A percentile compares a stretch with the other conserved stretches of the same genome.
Evolutionary conservation across 2,113 vertebrate species (phyloP).

Genomic region (Turdus rufiventris): DNA sequence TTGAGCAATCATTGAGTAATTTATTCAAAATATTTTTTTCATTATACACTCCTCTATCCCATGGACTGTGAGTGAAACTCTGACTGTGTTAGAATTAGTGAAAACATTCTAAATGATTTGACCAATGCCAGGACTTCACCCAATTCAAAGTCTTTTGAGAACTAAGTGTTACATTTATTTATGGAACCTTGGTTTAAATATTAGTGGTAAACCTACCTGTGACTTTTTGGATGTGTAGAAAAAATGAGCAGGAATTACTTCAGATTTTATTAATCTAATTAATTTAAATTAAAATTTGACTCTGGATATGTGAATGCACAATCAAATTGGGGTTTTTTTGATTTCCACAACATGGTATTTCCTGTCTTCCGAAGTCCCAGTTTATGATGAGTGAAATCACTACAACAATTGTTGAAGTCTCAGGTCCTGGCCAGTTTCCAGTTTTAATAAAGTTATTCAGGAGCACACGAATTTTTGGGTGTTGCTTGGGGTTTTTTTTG

Average conservation of each 20-base stretch:
- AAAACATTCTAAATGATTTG: neutral
- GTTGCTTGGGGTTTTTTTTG: neutral
- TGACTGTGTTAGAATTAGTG: neutral
- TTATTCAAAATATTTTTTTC: conserved; percentile 43
- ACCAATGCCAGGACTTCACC: neutral
- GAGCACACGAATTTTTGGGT: neutral
- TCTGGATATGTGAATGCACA: neutral
- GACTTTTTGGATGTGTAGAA: neutral
- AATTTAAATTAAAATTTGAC: neutral
- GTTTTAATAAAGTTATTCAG: neutral
- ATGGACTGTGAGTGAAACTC: neutral
- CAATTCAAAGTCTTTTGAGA: neutral
- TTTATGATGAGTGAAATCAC: neutral
- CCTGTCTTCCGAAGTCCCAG: neutral
- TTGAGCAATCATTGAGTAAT: conserved; percentile 39
- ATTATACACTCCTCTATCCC: neutral
- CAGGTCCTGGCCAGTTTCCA: neutral
- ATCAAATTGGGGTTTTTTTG: neutral
- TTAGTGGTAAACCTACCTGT: neutral
- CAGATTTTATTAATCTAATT: neutral
- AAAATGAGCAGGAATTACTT: neutral
- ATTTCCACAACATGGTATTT: neutral
- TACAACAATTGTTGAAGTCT: neutral
- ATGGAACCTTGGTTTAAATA: neutral
- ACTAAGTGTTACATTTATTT: neutral